phyloP scores from a whole-genome alignment of 2,888 invertebrate species.

The Himalopsyche tibetana region DNA sequence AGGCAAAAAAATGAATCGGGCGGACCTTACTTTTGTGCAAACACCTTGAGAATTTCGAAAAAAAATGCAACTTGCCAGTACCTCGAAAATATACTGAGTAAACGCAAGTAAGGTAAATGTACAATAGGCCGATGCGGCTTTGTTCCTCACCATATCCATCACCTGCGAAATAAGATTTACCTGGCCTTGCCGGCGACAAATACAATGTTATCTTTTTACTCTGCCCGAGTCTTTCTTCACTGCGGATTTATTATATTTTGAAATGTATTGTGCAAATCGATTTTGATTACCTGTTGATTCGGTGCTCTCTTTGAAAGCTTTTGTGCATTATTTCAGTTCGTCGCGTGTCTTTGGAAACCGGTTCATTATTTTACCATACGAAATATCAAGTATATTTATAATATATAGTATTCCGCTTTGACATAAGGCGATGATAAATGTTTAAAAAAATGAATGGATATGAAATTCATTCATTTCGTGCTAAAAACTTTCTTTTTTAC shows the following conservation, averaged over 20 bases:
- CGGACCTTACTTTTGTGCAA: conserved; percentile 65
- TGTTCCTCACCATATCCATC: conserved; percentile 56
- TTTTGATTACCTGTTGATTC: conserved; percentile 64
- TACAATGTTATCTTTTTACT: conserved; percentile 54
- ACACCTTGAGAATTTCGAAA: conserved; percentile 58
- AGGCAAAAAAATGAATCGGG: conserved; percentile 61
- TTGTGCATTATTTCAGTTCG: conserved; percentile 50
- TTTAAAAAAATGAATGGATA: not conserved
- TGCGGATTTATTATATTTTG: conserved; percentile 59
- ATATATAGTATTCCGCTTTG: not conserved
- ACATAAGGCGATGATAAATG: conserved; percentile 11
- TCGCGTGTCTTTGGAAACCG: conserved; percentile 54
- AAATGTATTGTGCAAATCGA: conserved; percentile 58
- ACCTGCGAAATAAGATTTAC: conserved; percentile 64
- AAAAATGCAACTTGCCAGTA: conserved; percentile 55
- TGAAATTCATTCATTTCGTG: not conserved
- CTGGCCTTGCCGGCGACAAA: conserved; percentile 62
- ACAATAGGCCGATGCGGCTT: conserved; percentile 52
- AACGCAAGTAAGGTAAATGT: conserved; percentile 55
- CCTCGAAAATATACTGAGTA: not conserved
- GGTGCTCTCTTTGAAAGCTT: conserved; percentile 43
- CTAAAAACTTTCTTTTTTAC: not conserved
- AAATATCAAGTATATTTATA: conserved; percentile 8
- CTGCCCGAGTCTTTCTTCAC: conserved; percentile 52
- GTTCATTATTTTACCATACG: conserved; percentile 53